phyloP scores from a whole-genome alignment of 2,113 vertebrate species.

The Climacteris rufus region DNA sequence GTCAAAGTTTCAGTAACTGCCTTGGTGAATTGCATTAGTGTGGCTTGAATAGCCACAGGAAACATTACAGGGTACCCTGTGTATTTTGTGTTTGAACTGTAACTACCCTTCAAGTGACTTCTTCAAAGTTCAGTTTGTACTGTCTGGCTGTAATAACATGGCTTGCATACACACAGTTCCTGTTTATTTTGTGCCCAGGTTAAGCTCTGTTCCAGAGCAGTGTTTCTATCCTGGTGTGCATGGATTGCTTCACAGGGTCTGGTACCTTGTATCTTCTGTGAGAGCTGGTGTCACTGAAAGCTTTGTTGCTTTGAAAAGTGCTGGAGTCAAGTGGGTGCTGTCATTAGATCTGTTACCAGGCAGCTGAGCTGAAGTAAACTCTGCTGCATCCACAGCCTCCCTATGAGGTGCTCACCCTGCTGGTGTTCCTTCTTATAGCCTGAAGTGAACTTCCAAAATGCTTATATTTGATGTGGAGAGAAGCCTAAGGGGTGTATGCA shows the following conservation, averaged over 20 bases:
- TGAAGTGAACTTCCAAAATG: not conserved
- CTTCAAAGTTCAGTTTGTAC: not conserved
- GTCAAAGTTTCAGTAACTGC: not conserved
- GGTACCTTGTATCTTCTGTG: not conserved
- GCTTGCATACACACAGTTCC: not conserved
- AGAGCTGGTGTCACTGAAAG: not conserved
- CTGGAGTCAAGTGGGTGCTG: not conserved
- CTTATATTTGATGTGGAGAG: not conserved
- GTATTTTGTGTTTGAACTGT: slow-evolving; percentile 18
- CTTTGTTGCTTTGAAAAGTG: not conserved
- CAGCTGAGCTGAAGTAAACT: not conserved
- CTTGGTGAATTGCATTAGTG: not conserved
- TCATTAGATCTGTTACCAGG: not conserved
- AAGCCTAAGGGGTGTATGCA: not conserved
- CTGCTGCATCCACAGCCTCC: not conserved
- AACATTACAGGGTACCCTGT: not conserved
- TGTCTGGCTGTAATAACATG: not conserved
- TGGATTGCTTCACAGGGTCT: not conserved
- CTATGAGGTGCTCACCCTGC: not conserved
- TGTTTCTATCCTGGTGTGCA: not conserved
- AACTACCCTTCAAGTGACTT: slow-evolving; percentile 52
- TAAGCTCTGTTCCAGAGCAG: not conserved
- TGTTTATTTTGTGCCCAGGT: not conserved
- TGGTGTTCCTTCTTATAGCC: not conserved
- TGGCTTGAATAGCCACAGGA: not conserved